Base-by-base conservation (phyloP, 2,797 vertebrate species). In the Chelmon rostratus region DNA sequence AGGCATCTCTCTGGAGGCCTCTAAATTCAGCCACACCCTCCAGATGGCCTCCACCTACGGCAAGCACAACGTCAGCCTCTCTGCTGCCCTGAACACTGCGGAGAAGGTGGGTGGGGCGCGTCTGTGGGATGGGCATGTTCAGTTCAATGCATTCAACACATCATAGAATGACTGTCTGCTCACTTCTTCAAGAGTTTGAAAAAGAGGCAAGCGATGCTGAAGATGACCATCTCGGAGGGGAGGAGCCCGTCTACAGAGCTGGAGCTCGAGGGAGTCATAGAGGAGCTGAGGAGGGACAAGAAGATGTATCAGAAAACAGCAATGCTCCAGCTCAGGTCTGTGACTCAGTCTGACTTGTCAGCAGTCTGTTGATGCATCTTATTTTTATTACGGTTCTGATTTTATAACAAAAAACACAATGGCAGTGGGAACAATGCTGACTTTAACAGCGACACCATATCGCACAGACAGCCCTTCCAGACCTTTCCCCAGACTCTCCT, bases 381-480 rank as follows among this genome's bases (percentile, higher is more conserved):
- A 16, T 31, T 42, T 54, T 3, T 12, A 35, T 54, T 31, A 2
- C 28, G 6, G 13, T 25, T n/a, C 8, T 53, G 9, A 53, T 63
- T 68, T 65, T 53, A 44, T 75, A 23, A 25, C 3, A 10, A 25
- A 59, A 18, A 6, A 21, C 59, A 49, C 1, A 3, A 19, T 49
- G 18, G 16, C 49, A 28, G n/a, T 19, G 16, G 0, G n/a, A 40
- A 10, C 16, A 21, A 21, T 44, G 7, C 37, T 81, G 58, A 78
- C 38, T 63, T 50, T 78, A 54, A 40, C 33, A 72, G 18, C 54
- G 15, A 49, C 31, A 18, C 33, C 68, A 35, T 86, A 54, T 81
- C 3, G 52, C 85, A 77, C 93, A 98, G 97, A 86, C 96, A 97
- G 86, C 95, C 96, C 21, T 95, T 97, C 90, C 93, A 92, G 80